Conservation (phyloP, 2,888 invertebrate species). For the Drosophila kambysellisi region DNA sequence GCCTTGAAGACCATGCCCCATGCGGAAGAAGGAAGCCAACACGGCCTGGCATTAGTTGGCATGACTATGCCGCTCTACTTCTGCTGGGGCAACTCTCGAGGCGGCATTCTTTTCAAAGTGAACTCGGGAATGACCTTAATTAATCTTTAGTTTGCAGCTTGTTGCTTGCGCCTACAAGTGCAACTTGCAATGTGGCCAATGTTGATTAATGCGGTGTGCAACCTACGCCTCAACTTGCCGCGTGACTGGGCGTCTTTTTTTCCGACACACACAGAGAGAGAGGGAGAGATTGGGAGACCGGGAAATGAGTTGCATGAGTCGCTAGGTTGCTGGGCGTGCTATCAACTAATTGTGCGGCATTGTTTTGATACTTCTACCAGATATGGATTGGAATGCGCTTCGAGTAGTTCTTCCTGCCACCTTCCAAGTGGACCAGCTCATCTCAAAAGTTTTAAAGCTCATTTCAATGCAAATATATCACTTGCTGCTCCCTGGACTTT, state of each 20-base stretch:
- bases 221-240: conserved; percentile 46
- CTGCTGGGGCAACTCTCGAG: conserved; percentile 18
- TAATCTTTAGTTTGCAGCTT: conserved; percentile 58
- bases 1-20: conserved; percentile 56
- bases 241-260: conserved; percentile 72
- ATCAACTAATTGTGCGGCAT: conserved; percentile 68
- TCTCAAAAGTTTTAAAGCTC: conserved; percentile 46
- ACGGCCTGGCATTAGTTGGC: conserved; percentile 48
- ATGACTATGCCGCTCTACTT: conserved; percentile 51
- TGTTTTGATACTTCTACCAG: conserved; percentile 43
- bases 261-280: neutral
- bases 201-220: conserved; percentile 67
- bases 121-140: conserved; percentile 72
- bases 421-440: neutral
- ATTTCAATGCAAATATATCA: conserved; percentile 54
- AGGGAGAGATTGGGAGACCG: conserved; percentile 1
- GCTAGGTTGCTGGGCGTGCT: conserved; percentile 46
- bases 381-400: conserved; percentile 50
- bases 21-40: conserved; percentile 37
- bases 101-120: conserved; percentile 67
- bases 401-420: conserved; percentile 29
- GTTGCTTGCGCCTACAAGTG: conserved; percentile 28
- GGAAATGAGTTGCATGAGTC: conserved; percentile 71
- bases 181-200: conserved; percentile 64
- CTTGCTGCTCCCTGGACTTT: conserved; percentile 20